Evolutionary conservation across 2,888 invertebrate species (phyloP).

Genomic region (Calameuta pallipes): DNA sequence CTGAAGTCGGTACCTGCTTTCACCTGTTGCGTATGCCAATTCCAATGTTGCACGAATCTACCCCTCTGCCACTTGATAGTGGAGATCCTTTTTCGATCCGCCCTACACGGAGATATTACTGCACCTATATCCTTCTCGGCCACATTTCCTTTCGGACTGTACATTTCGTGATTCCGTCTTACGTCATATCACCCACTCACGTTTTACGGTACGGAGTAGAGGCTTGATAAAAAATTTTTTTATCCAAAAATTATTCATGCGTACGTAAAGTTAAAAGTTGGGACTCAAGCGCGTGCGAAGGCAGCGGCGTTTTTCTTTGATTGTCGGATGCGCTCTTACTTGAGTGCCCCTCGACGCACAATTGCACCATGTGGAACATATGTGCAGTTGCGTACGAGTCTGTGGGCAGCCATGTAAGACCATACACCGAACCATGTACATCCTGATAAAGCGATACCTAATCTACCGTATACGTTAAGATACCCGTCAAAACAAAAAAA

Average conservation of each 20-base stretch:
- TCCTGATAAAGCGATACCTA: too few species aligned
- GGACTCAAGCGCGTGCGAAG: constrained; percentile 48
- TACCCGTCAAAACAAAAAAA: too few species aligned
- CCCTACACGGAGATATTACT: too few species aligned
- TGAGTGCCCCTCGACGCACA: constrained; percentile 61
- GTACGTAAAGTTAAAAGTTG: too few species aligned
- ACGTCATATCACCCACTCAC: not conserved
- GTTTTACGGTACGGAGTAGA: not conserved
- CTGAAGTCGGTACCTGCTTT: constrained; percentile 29
- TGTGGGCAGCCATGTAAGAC: constrained; percentile 61
- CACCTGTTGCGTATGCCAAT: constrained; percentile 37
- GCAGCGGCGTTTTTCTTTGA: constrained; percentile 43
- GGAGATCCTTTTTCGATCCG: constrained; percentile 7
- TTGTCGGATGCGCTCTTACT: constrained; percentile 64
- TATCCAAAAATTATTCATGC: too few species aligned
- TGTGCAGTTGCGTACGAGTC: constrained; percentile 48
- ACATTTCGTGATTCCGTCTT: not conserved
- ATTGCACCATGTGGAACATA: constrained; percentile 31
- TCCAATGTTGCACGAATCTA: constrained; percentile 19
- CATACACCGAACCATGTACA: constrained; percentile 47
- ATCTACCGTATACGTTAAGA: too few species aligned
- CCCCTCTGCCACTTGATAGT: constrained; percentile 24
- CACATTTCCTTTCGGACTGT: not conserved
- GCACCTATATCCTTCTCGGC: not conserved
- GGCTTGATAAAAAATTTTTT: too few species aligned